These are phyloP conservation scores for Eremobia ochroleuca DNA, from an alignment of 2,888 invertebrate genomes.

Conservation along the genomic window DNA sequence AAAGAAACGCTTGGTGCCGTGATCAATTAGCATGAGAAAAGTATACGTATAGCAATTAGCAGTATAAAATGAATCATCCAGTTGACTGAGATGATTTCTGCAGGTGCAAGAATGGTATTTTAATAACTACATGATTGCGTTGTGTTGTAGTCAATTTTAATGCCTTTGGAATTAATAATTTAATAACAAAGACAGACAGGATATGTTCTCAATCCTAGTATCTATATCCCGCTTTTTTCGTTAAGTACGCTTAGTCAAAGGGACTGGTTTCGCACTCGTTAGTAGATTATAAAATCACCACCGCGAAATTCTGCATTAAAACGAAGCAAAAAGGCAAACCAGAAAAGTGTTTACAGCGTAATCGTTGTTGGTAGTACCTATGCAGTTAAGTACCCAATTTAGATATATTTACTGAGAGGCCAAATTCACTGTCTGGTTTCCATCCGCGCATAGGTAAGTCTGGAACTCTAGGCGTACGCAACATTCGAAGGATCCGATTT, in stretches of 20 bases:
- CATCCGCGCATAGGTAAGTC: constrained; percentile 19
- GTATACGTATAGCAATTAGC: constrained; percentile 32
- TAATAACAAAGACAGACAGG: not conserved
- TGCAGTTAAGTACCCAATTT: constrained; percentile 29
- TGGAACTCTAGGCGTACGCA: not conserved
- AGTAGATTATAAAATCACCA: constrained; percentile 18
- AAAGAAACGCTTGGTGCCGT: constrained; percentile 29
- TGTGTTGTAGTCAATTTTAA: not conserved
- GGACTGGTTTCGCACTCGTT: not conserved
- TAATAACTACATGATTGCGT: constrained; percentile 27
- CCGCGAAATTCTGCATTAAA: not conserved
- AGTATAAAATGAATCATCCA: constrained; percentile 53
- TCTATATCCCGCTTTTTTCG: not conserved
- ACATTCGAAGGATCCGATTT: not conserved
- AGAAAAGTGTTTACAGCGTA: not conserved
- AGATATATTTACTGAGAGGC: not conserved
- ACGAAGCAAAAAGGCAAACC: not conserved
- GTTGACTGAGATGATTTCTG: constrained; percentile 31
- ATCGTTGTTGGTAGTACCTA: not conserved
- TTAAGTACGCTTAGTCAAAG: constrained; percentile 8
- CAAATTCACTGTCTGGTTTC: constrained; percentile 27
- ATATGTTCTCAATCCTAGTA: not conserved
- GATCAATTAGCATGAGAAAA: constrained; percentile 40
- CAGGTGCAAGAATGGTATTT: constrained; percentile 41
- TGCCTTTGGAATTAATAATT: not conserved